Evolutionary conservation across 2,888 invertebrate species (phyloP), one percentile per base, ranked within the genome.

Genomic region (Junonia oenone): DNA sequence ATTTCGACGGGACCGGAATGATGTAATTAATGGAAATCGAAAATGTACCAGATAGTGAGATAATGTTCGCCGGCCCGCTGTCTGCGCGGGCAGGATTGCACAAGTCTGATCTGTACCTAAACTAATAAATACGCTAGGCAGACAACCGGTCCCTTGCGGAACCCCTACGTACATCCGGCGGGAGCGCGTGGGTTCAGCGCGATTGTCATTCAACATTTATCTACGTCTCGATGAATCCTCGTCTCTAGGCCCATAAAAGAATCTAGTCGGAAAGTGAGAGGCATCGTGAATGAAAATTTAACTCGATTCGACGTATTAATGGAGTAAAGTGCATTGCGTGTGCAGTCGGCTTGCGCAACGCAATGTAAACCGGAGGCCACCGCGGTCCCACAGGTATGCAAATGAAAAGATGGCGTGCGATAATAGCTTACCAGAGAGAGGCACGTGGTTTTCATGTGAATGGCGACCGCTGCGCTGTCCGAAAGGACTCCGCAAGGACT

Each of bases 401-500:
- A 75, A 77, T 72, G 52, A 49, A 17, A 46, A 58, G 58, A 61
- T 61, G 53, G 40, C 46, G 43, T 48, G 51, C 33, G 66, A 72
- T 69, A 69, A 65, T 47, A 61, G 71, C 87, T 92, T 86, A 95
- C 95, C 95, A 72, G 95, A 95, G 71, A 95, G 86, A 37, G 94
- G 93, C 57, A 93, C 92, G 72, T 93, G 93, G 73, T 92, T 93
- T 63, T 92, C 92, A 70, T 91, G 90, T 72, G 79, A 91, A 77
- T 91, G 73, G 63, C 89, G 78, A 43, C 75, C 74, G 52, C 81
- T 74, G 62, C 92, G 86, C 59, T 91, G 91, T 1, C 92, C 92
- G 71, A 96, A 94, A n/a, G 96, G 95, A 79, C 94, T 96, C 60
- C 95, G 91, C 59, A 96, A 83, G 26, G 94, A 94, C 79, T 95